A percentile compares a stretch with the other conserved stretches of the same genome.
Conservation (phyloP, 2,888 invertebrate genomes). For the Lycia hirtaria region DNA sequence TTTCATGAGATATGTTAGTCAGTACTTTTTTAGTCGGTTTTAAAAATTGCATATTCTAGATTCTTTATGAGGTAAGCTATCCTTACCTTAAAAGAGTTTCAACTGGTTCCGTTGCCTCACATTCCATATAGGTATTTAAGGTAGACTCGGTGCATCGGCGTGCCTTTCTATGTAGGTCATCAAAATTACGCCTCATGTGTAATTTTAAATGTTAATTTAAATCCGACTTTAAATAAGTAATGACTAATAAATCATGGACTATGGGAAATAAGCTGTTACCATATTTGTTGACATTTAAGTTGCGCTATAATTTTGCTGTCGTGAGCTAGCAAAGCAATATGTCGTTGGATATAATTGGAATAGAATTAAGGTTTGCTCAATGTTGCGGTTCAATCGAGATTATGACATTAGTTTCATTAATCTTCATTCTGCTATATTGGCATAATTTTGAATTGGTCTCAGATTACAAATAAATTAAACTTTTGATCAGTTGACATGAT, state of each 20-base stretch:
- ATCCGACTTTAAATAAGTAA: conserved; percentile 25
- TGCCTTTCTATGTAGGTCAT: conserved; percentile 37
- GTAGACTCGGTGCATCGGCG: conserved; percentile 36
- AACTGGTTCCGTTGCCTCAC: conserved; percentile 33
- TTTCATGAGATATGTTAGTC: background rate
- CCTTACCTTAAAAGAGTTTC: conserved; percentile 24
- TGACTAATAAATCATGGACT: conserved; percentile 27
- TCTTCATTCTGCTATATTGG: background rate
- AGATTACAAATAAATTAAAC: conserved; percentile 3
- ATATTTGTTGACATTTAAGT: conserved; percentile 37
- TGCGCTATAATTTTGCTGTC: conserved; percentile 26
- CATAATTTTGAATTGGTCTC: conserved; percentile 1
- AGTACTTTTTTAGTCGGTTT: background rate
- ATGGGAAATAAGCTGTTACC: conserved; percentile 28
- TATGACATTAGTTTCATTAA: conserved; percentile 9
- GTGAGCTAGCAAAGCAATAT: conserved; percentile 38
- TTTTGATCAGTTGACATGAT: background rate
- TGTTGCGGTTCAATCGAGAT: conserved; percentile 14
- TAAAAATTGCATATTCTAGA: conserved; percentile 10
- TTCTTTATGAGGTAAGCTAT: conserved; percentile 18
- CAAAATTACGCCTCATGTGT: conserved; percentile 35
- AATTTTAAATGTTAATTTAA: conserved; percentile 34
- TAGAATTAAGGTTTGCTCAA: conserved; percentile 23
- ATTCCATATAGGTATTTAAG: conserved; percentile 33
- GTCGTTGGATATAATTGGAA: conserved; percentile 41